phyloP scores from a whole-genome alignment of 2,113 vertebrate genomes.

The Cynocephalus volans region DNA sequence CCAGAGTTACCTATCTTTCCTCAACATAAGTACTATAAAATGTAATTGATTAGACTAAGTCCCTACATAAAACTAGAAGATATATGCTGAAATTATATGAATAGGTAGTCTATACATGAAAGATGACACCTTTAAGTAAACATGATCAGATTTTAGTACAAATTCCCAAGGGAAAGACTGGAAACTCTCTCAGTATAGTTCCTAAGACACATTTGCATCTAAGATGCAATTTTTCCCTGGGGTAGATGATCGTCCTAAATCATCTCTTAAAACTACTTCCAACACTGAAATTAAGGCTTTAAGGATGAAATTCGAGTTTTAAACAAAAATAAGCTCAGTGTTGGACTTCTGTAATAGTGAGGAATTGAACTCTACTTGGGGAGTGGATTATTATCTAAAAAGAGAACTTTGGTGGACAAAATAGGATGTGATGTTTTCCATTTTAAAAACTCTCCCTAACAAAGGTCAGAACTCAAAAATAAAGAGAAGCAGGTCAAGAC shows the following conservation, averaged over 20 bases:
- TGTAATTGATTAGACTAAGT: background rate
- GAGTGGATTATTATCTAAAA: slow-evolving; percentile 40
- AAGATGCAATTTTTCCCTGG: background rate
- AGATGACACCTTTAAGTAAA: background rate
- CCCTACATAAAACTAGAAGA: background rate
- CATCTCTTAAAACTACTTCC: slow-evolving; percentile 16
- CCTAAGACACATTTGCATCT: background rate
- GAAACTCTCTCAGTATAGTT: background rate
- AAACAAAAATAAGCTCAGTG: background rate
- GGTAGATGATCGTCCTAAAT: slow-evolving; percentile 4
- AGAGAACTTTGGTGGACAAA: slow-evolving; percentile 23
- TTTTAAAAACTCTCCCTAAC: background rate
- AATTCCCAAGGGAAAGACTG: slow-evolving; percentile 14
- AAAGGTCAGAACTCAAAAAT: background rate
- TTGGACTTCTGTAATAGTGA: background rate
- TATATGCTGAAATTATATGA: background rate
- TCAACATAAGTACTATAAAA: background rate
- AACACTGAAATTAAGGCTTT: background rate
- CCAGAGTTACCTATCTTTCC: background rate
- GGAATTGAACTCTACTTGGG: background rate
- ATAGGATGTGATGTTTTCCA: background rate
- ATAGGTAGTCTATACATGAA: background rate
- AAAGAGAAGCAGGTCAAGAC: background rate
- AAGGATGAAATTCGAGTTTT: slow-evolving; percentile 27
- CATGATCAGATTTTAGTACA: background rate